Base-by-base conservation (phyloP, 2,113 vertebrate genomes). In the Mellivora capensis region DNA sequence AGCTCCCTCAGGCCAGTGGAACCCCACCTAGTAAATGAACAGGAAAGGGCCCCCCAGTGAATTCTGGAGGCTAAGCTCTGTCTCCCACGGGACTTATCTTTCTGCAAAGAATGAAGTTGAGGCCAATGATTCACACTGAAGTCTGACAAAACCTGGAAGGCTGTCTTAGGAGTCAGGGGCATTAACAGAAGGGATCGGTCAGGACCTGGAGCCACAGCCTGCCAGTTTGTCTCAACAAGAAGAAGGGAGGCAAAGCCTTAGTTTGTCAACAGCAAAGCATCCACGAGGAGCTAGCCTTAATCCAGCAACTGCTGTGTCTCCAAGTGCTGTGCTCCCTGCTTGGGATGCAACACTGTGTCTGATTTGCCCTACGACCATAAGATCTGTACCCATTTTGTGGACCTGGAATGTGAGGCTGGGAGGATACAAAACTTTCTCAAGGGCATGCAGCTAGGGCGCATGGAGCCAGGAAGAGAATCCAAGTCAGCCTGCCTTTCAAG, bases 1-100 rank as follows among this genome's bases (percentile, higher is more conserved):
- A 87, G 64, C 59, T 96, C 83, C 90, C 94, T 96, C 79, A 84
- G 92, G 92, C 91, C 87, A 87, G 2, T 5, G 27, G 87, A 44
- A 82, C 81, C 93, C 92, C 93, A 98, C 95, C 96, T 97, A 95
- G 79, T 92, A 85, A 98, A 97, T 15, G 83, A 96, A 85, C 72
- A 97, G 47, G 44, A 77, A 94, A 81, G 52, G 83, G 29, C n/a
- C 85, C 91, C 42, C 4, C 21, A 12, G 89, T 71, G 83, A 92
- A 94, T 95, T 93, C 83, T 97, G 80, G 87, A 97, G 92, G 84
- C 84, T 76, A 90, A 95, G 84, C 64, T 84, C 80, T 34, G 11
- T 71, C 81, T 96, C 96, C 84, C 84, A 80, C 13, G 21, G 84
- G 96, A 86, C 64, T 49, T 25, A 4, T 97, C 83, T 87, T 97